Evolutionary conservation across 2,113 vertebrate species (phyloP).

Genomic region (Gnathonemus longibarbis): DNA sequence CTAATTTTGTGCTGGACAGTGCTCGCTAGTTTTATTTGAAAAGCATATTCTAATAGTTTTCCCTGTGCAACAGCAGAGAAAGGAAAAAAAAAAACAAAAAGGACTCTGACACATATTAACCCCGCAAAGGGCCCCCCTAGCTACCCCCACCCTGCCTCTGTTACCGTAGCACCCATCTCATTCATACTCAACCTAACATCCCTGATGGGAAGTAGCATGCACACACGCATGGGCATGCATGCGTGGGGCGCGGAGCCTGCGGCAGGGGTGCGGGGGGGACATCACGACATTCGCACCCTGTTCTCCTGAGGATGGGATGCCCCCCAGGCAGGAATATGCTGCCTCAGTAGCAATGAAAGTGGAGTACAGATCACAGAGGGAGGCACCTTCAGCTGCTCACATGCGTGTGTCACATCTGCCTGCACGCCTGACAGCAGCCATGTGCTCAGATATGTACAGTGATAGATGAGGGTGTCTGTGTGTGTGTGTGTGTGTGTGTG

Average conservation of each 20-base stretch:
- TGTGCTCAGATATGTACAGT: background rate
- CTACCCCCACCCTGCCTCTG: background rate
- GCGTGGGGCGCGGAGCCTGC: background rate
- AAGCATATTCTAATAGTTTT: background rate
- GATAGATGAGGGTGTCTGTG: background rate
- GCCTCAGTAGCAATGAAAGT: background rate
- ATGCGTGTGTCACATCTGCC: background rate
- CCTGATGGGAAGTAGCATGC: background rate
- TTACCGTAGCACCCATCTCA: background rate
- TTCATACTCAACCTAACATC: background rate
- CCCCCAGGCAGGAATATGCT: background rate
- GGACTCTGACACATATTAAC: background rate
- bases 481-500: background rate
- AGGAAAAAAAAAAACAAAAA: background rate
- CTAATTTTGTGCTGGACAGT: conserved; percentile 8
- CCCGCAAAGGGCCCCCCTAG: conserved; percentile 29
- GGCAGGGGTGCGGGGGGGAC: background rate
- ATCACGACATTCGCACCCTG: background rate
- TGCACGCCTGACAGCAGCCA: background rate
- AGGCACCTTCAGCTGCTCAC: background rate
- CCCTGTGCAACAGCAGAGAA: background rate
- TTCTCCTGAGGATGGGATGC: background rate
- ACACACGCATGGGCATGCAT: background rate
- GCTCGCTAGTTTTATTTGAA: background rate
- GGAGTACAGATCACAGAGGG: background rate